A percentile compares a stretch with the other conserved stretches of the same genome.
Conservation (phyloP, 1,140 invertebrate genomes). For the Musca domestica region DNA sequence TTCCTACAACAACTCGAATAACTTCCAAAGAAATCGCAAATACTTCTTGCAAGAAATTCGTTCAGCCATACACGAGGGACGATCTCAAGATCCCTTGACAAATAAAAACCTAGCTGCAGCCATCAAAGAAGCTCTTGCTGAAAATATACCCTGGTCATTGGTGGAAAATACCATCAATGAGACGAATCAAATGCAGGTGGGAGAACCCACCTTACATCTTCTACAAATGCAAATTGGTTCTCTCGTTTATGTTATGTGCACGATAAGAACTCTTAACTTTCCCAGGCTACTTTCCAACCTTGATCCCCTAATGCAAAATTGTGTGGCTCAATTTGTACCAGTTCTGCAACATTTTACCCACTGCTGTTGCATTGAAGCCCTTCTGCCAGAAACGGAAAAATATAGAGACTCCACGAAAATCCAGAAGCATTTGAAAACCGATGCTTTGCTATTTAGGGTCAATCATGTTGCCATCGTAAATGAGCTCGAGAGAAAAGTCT, state of each 20-base stretch:
- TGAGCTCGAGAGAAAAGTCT: slow-evolving; percentile 24
- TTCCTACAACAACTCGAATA: neutral
- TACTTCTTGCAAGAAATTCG: neutral
- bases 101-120: neutral
- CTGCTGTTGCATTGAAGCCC: slow-evolving; percentile 33
- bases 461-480: slow-evolving; percentile 21
- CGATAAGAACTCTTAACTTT: slow-evolving; percentile 31
- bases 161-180: neutral
- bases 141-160: neutral
- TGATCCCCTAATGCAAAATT: slow-evolving; percentile 17
- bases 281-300: slow-evolving; percentile 27
- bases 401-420: slow-evolving; percentile 19
- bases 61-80: neutral
- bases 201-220: neutral
- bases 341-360: slow-evolving; percentile 24
- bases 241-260: slow-evolving; percentile 24
- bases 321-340: slow-evolving; percentile 28
- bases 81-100: neutral
- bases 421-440: slow-evolving; percentile 25
- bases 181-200: neutral
- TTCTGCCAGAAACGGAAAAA: slow-evolving; percentile 16
- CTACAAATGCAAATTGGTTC: neutral
- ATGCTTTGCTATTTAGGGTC: slow-evolving; percentile 35
- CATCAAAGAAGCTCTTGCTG: neutral
- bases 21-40: neutral